Percentiles rank a stretch among this genome's conserved stretches.
Conservation (phyloP, 2,888 invertebrate species). For the Tinea trinotella region DNA sequence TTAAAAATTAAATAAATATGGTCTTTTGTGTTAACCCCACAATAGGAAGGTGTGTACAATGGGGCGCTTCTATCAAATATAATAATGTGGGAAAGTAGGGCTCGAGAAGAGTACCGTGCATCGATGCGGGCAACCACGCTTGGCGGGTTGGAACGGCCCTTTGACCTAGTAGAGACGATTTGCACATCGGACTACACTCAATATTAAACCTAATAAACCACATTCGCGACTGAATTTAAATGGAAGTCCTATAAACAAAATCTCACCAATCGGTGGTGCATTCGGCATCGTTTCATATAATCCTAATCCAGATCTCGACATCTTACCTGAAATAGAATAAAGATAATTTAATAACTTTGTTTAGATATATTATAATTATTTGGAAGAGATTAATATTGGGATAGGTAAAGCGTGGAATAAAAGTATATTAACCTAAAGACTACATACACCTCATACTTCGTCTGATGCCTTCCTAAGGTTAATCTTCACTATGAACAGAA, state of each 20-base stretch:
- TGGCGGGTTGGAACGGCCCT: conserved; percentile 44
- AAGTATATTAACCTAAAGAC: too few species aligned
- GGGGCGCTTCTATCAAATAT: neutral
- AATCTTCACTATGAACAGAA: too few species aligned
- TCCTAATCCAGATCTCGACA: conserved; percentile 37
- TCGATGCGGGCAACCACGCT: conserved; percentile 24
- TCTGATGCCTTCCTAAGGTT: too few species aligned
- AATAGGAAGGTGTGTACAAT: neutral
- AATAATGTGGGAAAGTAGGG: conserved; percentile 14
- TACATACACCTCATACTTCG: too few species aligned
- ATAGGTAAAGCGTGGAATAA: too few species aligned
- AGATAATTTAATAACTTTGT: neutral
- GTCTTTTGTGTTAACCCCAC: neutral
- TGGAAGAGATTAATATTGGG: too few species aligned
- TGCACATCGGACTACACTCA: neutral
- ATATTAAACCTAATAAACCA: neutral
- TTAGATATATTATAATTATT: too few species aligned
- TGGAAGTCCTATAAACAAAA: neutral
- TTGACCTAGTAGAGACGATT: conserved; percentile 48
- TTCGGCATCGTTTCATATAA: conserved; percentile 37
- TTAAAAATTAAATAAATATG: too few species aligned
- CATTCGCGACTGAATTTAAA: conserved; percentile 22
- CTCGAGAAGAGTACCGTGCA: neutral
- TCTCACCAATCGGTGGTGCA: conserved; percentile 45
- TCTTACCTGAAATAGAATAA: conserved; percentile 58